Percentiles rank a stretch among this genome's conserved stretches.
phyloP scores from a whole-genome alignment of 2,888 invertebrate species.

The Caenorhabditis sulstoni region DNA sequence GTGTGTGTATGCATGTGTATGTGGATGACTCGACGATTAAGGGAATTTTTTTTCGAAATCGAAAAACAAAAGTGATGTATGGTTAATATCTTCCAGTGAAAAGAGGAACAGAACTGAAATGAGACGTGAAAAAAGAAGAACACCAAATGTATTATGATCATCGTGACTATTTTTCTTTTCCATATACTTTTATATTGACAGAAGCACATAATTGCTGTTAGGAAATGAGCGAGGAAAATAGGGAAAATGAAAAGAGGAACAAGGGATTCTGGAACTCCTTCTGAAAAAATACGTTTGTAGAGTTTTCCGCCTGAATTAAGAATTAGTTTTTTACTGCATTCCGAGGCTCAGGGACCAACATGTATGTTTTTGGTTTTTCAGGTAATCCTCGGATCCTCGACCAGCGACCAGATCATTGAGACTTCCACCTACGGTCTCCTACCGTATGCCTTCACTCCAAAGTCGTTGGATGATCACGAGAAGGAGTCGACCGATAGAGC shows the following conservation, averaged over 20 bases:
- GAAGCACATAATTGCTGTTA: too few relatives aligned
- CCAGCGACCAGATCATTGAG: slow-evolving; percentile 54
- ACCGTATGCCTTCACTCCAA: slow-evolving; percentile 74
- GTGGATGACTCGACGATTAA: not conserved
- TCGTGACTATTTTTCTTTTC: too few relatives aligned
- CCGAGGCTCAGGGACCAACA: not conserved
- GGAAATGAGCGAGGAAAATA: not conserved
- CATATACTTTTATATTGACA: too few relatives aligned
- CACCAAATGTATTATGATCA: too few relatives aligned
- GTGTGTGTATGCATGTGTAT: too few relatives aligned
- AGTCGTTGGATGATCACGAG: slow-evolving; percentile 63
- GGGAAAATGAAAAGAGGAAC: not conserved
- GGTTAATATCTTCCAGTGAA: not conserved
- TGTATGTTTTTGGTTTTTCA: slow-evolving; percentile 26
- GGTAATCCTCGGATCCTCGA: slow-evolving; percentile 71
- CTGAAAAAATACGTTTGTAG: slow-evolving; percentile 2
- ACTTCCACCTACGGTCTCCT: slow-evolving; percentile 68
- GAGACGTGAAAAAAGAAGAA: too few relatives aligned
- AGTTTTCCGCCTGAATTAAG: slow-evolving; percentile 27
- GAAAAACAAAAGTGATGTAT: not conserved
- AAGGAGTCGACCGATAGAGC: slow-evolving; percentile 44
- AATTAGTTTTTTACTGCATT: slow-evolving; percentile 1
- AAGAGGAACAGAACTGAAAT: not conserved
- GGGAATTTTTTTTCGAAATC: not conserved
- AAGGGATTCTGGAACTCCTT: not conserved